These are phyloP conservation scores for Sorex maritimensis DNA, from an alignment of 2,797 vertebrate genomes.

Conservation along the genomic window DNA sequence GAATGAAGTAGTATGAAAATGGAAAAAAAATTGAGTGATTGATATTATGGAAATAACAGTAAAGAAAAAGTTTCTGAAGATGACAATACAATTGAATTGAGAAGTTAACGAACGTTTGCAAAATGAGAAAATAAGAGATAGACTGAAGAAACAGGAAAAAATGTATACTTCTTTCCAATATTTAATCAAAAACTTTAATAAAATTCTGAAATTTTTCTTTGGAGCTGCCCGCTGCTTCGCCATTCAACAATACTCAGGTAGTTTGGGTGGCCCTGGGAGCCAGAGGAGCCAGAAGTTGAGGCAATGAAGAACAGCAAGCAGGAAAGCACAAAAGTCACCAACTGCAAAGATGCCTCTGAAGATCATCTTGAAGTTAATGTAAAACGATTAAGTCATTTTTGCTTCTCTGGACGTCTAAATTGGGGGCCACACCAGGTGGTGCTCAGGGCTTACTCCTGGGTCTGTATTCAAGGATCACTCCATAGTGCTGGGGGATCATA, in stretches of 20 bases:
- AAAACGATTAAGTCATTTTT: not conserved
- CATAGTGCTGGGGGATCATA: no score
- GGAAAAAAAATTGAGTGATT: constrained; percentile 11
- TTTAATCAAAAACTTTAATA: constrained; percentile 35
- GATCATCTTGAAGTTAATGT: not conserved
- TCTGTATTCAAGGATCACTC: no score
- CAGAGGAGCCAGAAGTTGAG: not conserved
- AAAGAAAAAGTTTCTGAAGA: not conserved
- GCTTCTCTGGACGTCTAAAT: not conserved
- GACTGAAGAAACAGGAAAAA: constrained; percentile 45
- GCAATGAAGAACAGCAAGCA: not conserved
- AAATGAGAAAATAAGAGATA: not conserved
- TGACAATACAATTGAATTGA: constrained; percentile 45
- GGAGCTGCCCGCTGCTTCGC: not conserved
- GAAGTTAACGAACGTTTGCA: not conserved
- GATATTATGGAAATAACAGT: not conserved
- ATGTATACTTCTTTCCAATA: constrained; percentile 5
- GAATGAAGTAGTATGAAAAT: not conserved
- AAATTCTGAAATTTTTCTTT: not conserved
- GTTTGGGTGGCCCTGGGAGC: not conserved
- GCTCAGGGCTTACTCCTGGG: no score
- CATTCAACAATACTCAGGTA: not conserved
- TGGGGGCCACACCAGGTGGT: no score
- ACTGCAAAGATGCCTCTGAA: not conserved
- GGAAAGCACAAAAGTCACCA: not conserved